Evolutionary conservation across 2,888 invertebrate genomes (phyloP), one percentile per base, ranked within the genome.

Genomic region (Steinernema carpocapsae): DNA sequence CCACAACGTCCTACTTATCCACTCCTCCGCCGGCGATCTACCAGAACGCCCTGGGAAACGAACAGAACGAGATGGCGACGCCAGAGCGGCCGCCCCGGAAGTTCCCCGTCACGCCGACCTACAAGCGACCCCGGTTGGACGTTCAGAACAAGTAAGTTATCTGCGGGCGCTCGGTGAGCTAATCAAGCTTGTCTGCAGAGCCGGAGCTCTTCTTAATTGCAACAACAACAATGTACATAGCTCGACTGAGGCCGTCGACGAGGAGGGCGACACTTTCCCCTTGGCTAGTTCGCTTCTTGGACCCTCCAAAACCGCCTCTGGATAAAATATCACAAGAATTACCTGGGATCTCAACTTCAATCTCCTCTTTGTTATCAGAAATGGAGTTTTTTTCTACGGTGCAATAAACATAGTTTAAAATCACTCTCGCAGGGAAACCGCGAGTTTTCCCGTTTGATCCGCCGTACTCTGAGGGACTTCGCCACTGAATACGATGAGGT

Each of bases 401-500:
- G 43, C 24, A 42, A 24, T 26, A 10, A 45, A 37, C 26, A 37
- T 70, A 14, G 14, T 19, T 70, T 42, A 37, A 14, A 48, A 29
- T 46, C 24, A 52, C 72, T 86, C 86, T 1, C 83, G 76, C 24
- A 86, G 71, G 45, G 83, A 76, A 24, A 86, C 79, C 43, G 82
- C 82, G 37, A 87, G 72, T 70, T 76, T 79, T 7, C 84, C 86
- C 7, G 84, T 84, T 3, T 73, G 45, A 0, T 76, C 73, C 2
- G 70, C 52, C 6, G 81, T 77, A 56, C 83, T 81, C 42, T 75
- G 64, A 0, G 90, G 89, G 51, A 93, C 88, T 29, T 91, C 91
- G 29, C 94, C 94, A 86, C 92, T 93, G 88, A 92, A 93, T 42
- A 94, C 90, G 79, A 94, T 88, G 78, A 94, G 89, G 88, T 94